Percentiles rank a stretch among this genome's conserved stretches.
These are phyloP conservation scores for Chionoecetes opilio DNA, from an alignment of 1,140 invertebrate genomes.

Conservation along the genomic window DNA sequence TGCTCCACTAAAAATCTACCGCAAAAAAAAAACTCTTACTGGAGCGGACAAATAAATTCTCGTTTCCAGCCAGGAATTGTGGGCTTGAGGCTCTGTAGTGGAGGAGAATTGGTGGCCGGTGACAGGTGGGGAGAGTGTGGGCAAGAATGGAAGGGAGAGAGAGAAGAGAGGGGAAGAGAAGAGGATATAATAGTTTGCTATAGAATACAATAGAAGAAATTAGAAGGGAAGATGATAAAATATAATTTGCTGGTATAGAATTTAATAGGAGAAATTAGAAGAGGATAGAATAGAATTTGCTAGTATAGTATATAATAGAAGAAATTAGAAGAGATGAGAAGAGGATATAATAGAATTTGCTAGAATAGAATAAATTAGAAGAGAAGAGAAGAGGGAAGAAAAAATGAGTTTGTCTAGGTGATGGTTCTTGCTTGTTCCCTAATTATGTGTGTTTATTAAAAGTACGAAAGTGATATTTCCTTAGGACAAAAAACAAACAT, in stretches of 20 bases:
- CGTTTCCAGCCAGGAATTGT: neutral
- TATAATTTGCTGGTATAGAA: too few species aligned
- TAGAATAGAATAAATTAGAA: too few species aligned
- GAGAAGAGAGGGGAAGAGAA: neutral
- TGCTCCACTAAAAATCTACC: neutral
- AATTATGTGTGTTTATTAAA: too few species aligned
- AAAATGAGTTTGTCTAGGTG: too few species aligned
- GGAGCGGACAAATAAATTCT: neutral
- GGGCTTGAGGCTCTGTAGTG: neutral
- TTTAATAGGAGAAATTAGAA: neutral
- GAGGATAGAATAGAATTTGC: neutral
- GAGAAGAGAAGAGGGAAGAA: too few species aligned
- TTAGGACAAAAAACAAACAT: too few species aligned
- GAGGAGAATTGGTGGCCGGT: too few species aligned
- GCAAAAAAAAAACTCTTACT: neutral
- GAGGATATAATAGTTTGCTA: neutral
- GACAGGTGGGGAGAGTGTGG: too few species aligned
- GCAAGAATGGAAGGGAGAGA: neutral
- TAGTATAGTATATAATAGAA: neutral
- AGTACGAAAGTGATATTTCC: too few species aligned
- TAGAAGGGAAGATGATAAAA: neutral
- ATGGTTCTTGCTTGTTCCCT: too few species aligned
- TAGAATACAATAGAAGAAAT: neutral
- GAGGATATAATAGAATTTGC: too few species aligned
- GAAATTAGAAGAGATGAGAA: neutral